Evolutionary conservation across 2,113 vertebrate species (phyloP), one percentile per base, ranked within the genome.

Genomic region (Pterocles burchelli): DNA sequence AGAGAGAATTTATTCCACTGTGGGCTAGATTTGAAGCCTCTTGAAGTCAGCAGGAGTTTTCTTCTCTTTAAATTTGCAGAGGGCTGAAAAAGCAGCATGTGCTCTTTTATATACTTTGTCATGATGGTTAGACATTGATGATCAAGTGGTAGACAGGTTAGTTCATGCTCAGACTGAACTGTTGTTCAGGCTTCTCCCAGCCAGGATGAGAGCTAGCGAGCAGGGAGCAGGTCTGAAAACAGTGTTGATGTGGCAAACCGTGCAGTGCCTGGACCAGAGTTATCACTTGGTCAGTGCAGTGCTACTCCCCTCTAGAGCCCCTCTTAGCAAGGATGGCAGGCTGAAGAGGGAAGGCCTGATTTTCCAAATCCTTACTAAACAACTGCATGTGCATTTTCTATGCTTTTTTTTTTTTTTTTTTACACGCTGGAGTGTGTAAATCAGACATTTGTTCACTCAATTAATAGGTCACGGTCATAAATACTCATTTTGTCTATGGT

Each of bases 21-120:
- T 72, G 70, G 68, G 19, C 52, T 90, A 67, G 52, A 94, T 94
- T 51, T 94, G 92, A 92, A 90, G 51, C 52, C 20, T 82, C 92
- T 94, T 94, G 63, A 94, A 92, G 68, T 71, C 75, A 86, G 75
- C 1, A 1, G 62, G 59, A 73, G 13, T 5, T 75, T 91, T 89
- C 41, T 86, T 77, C 55, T 91, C 72, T 74, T 95, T 66, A 82
- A 67, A 72, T 82, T 78, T 72, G 52, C 20, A 34, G 70, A 86
- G 41, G 57, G 31, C 76, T 86, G 57, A 61, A 81, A 81, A 82
- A 89, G n/a, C 48, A 87, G 66, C 45, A 19, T n/a, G 59, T 38
- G 45, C 17, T 48, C 13, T 96, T 95, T 75, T 52, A 59, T 67
- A 48, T 20, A 65, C 41, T 63, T 92, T 81, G 52, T 68, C 65